phyloP scores from a whole-genome alignment of 1,140 invertebrate species.

The Papilio xuthus region DNA sequence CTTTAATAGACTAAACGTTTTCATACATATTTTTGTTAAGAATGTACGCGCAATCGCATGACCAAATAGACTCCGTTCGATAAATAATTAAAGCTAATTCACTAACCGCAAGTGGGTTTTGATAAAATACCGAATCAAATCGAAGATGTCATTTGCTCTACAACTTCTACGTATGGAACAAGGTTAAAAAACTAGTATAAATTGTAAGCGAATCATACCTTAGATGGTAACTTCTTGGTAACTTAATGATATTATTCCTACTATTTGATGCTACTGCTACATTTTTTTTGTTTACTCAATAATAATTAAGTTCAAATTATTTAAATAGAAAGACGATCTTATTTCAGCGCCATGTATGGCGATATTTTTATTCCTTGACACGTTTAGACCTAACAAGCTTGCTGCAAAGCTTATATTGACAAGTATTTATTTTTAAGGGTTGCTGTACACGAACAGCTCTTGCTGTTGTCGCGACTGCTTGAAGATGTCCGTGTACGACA shows the following conservation, averaged over 20 bases:
- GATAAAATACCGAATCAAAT: slow-evolving; percentile 41
- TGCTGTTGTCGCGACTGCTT: not conserved
- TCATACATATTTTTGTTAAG: not conserved
- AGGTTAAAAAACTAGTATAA: slow-evolving; percentile 53
- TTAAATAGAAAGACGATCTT: not conserved
- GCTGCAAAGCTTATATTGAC: not conserved
- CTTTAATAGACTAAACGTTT: not conserved
- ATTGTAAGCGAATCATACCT: slow-evolving; percentile 47
- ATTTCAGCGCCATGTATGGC: not conserved
- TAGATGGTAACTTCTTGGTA: slow-evolving; percentile 51
- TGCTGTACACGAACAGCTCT: not conserved
- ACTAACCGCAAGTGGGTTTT: slow-evolving; percentile 37
- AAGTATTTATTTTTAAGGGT: not conserved
- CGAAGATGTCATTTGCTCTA: slow-evolving; percentile 44
- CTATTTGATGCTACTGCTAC: not conserved
- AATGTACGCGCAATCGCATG: not conserved
- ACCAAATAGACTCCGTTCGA: not conserved
- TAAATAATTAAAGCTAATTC: slow-evolving; percentile 3
- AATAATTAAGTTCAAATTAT: not conserved
- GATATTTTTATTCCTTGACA: not conserved
- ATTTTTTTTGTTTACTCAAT: not conserved
- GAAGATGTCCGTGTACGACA: too few relatives aligned
- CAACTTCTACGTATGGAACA: slow-evolving; percentile 49
- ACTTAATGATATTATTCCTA: slow-evolving; percentile 28
- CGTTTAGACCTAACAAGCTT: not conserved